phyloP scores from a whole-genome alignment of 2,888 invertebrate species.

The Punctoribates punctum region DNA sequence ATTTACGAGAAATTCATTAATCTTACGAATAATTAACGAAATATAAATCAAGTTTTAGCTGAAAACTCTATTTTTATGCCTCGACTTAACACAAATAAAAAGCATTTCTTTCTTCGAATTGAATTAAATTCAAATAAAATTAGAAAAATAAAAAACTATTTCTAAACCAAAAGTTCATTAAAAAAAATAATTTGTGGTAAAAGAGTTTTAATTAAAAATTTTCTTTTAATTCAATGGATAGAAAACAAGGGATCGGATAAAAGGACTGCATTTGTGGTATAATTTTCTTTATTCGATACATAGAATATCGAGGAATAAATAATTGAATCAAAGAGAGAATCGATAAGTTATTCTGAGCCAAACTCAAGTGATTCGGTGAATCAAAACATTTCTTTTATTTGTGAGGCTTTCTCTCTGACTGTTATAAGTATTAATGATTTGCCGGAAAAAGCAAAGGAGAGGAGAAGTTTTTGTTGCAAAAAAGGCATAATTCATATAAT shows the following conservation, averaged over 20 bases:
- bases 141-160: background rate
- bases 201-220: no score
- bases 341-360: background rate
- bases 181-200: no score
- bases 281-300: no score
- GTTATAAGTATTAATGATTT: conserved; percentile 32
- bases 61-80: background rate
- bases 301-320: background rate
- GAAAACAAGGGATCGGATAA: no score
- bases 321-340: background rate
- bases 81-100: no score
- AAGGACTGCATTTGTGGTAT: background rate
- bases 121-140: background rate
- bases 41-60: conserved; percentile 14
- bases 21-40: conserved; percentile 4
- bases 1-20: conserved; percentile 13
- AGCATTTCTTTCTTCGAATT: no score
- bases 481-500: conserved; percentile 38
- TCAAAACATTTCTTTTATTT: background rate
- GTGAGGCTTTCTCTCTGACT: background rate
- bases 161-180: no score
- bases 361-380: background rate
- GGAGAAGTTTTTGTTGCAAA: conserved; percentile 14
- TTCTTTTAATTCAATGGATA: no score
- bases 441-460: conserved; percentile 21